phyloP scores from a whole-genome alignment of 2,888 invertebrate genomes.

The Disparrhopalites patrizii region DNA sequence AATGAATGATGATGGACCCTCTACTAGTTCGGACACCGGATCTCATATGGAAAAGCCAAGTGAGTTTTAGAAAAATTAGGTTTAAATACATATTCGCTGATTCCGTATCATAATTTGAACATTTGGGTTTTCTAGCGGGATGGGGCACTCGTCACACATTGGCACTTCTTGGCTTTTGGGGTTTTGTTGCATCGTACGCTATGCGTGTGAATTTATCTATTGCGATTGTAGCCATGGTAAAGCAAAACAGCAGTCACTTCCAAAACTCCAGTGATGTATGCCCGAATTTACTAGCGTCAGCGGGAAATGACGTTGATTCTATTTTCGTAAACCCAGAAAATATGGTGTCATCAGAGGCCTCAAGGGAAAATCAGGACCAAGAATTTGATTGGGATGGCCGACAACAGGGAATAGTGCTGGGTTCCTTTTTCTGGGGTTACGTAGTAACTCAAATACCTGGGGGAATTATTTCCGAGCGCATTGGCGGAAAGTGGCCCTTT shows the following conservation, averaged over 20 bases:
- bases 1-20: not conserved
- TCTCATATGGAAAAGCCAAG: not conserved
- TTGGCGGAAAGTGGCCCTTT: constrained; percentile 80
- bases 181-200: constrained; percentile 54
- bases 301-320: not conserved
- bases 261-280: not conserved
- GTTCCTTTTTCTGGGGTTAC: constrained; percentile 78
- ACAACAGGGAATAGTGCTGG: constrained; percentile 44
- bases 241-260: constrained; percentile 7
- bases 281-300: not conserved
- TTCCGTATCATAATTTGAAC: not conserved
- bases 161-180: constrained; percentile 53
- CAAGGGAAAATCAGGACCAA: no score
- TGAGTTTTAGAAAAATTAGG: not conserved
- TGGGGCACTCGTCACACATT: constrained; percentile 50
- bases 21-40: not conserved
- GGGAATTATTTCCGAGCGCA: constrained; percentile 72
- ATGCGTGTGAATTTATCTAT: constrained; percentile 56
- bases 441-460: constrained; percentile 79
- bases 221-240: constrained; percentile 59
- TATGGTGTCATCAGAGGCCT: not conserved
- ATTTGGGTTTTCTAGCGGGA: constrained; percentile 29
- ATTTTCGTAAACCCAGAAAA: not conserved
- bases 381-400: constrained; percentile 63
- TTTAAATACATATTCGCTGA: no score